These are phyloP conservation scores for Apamea anceps DNA, from an alignment of 2,888 invertebrate species.

Conservation along the genomic window DNA sequence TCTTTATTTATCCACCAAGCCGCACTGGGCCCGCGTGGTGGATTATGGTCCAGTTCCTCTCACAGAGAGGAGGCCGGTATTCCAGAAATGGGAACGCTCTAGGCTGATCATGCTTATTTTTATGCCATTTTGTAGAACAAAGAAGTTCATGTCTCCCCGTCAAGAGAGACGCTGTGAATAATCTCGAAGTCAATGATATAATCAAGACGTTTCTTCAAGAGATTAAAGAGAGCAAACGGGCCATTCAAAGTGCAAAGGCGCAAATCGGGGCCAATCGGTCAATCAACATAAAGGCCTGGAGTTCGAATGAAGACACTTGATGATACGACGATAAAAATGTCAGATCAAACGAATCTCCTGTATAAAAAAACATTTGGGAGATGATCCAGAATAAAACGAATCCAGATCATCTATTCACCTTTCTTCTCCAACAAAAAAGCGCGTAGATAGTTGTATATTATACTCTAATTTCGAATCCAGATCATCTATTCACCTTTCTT, in stretches of 20 bases:
- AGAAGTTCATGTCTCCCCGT: neutral
- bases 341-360: conserved; percentile 49
- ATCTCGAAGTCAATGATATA: neutral
- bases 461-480: conserved; percentile 35
- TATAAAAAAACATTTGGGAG: neutral
- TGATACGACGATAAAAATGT: conserved; percentile 36
- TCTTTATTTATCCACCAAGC: neutral
- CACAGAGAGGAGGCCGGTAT: neutral
- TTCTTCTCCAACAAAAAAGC: conserved; percentile 24
- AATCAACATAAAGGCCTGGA: conserved; percentile 15
- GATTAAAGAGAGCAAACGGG: conserved; percentile 17
- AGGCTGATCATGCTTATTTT: neutral
- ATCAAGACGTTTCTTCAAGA: conserved; percentile 29
- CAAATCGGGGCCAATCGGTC: conserved; percentile 26
- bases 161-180: neutral
- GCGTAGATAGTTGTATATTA: conserved; percentile 19
- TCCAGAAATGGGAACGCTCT: neutral
- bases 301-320: conserved; percentile 11
- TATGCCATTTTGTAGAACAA: neutral
- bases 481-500: conserved; percentile 21
- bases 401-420: conserved; percentile 20
- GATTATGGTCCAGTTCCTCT: neutral
- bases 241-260: conserved; percentile 16
- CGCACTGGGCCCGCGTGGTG: neutral
- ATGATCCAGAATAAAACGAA: conserved; percentile 14